Base-by-base conservation (phyloP, 1,140 invertebrate genomes). In the Aphelinus atriplicis region DNA sequence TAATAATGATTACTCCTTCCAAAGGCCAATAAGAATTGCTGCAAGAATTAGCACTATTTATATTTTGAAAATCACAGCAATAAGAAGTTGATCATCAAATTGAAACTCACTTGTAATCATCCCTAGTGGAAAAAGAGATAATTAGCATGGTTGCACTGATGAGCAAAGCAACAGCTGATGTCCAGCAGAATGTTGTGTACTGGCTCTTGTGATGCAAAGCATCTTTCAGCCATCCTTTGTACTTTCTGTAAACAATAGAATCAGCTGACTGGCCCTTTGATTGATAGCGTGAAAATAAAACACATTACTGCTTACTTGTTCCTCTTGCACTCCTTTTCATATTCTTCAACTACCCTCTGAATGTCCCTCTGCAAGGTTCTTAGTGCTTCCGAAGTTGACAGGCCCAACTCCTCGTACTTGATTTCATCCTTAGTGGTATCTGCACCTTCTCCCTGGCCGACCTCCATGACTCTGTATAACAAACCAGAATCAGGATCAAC, bases 181-280 rank as follows among this genome's bases (percentile, higher is more conserved):
- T 89, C 91, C 92, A 93, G 71, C 91, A 91, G 77, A 93, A 88
- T 4, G 91, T 91, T 64, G 92, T 92, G 71, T 92, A 89, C 77
- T 90, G 90, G 81, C 91, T 93, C 70, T 85, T 88, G 80, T 91
- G 90, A 81, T 91, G 87, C 65, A 91, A 84, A 55, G 90, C 83
- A 81, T 91, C 90, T 79, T 83, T 87, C 46, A 91, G 68, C 88
- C 89, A 91, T 77, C 82, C 86, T 80, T 81, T 89, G 48, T 85
- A 87, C 78, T 85, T 89, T 77, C 88, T 90, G 61, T 3, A 61
- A 76, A 65, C 45, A 9, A 74, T 53, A 48, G 7, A 53, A 55
- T 58, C 45, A 60, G 26, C 63, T 26, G 3, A 68, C 66, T 10
- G 64, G 68, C 46, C 51, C 67, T 57, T 68, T 73, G 66, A 63